Evolutionary conservation across 2,113 vertebrate species (phyloP).

Genomic region (Perca schrenkii): DNA sequence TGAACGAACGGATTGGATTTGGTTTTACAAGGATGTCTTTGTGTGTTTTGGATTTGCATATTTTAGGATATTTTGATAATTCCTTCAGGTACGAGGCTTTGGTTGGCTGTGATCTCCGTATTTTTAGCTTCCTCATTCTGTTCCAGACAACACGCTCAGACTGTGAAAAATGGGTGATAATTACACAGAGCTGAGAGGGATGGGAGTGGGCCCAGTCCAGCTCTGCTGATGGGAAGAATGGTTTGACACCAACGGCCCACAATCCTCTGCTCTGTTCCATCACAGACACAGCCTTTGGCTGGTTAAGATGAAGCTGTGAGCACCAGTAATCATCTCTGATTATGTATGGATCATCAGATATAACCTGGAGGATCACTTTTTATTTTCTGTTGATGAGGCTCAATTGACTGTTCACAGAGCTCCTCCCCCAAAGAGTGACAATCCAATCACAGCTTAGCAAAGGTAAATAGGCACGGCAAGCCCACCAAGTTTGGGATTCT

Average conservation of each 20-base stretch:
- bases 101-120: constrained; percentile 47
- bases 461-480: not conserved
- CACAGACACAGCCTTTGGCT: not conserved
- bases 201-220: constrained; percentile 19
- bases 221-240: constrained; percentile 23
- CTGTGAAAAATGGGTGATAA: constrained; percentile 66
- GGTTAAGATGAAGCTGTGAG: not conserved
- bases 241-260: not conserved
- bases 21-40: constrained; percentile 46
- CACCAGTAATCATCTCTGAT: not conserved
- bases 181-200: constrained; percentile 35
- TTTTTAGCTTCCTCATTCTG: constrained; percentile 63
- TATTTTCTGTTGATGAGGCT: not conserved
- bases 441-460: not conserved
- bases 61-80: constrained; percentile 15
- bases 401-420: not conserved
- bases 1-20: constrained; percentile 49
- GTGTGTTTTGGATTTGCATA: constrained; percentile 57
- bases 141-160: constrained; percentile 47
- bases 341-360: not conserved
- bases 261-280: not conserved
- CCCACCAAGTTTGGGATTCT: not conserved
- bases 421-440: not conserved
- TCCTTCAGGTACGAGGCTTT: not conserved
- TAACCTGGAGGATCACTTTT: not conserved